phyloP scores from a whole-genome alignment of 2,113 vertebrate genomes.

The Rafetus swinhoei region DNA sequence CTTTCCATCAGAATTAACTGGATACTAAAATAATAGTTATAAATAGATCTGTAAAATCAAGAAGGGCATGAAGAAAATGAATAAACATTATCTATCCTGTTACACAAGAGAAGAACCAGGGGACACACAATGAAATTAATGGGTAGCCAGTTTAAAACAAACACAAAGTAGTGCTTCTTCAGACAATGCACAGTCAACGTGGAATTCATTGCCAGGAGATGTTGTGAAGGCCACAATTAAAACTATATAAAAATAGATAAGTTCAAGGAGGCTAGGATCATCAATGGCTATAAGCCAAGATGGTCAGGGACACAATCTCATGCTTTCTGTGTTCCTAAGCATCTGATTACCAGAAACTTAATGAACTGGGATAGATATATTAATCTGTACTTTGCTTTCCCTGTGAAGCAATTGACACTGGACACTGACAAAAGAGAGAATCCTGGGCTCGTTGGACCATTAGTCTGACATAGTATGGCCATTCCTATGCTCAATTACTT shows the following conservation, averaged over 20 bases:
- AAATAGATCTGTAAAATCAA: not conserved
- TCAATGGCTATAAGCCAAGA: not conserved
- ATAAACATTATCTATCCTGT: not conserved
- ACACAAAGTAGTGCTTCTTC: not conserved
- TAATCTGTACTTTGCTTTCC: not conserved
- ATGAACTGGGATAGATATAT: not conserved
- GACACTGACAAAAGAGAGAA: not conserved
- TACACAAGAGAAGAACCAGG: not conserved
- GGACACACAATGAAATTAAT: not conserved
- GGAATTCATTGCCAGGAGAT: not conserved
- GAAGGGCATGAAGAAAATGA: not conserved
- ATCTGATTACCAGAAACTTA: not conserved
- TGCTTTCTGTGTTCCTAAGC: not conserved
- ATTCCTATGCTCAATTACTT: constrained; percentile 38
- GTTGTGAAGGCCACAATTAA: not conserved
- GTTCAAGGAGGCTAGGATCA: not conserved
- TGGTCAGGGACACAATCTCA: not conserved
- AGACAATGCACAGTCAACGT: not conserved
- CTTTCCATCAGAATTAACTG: not conserved
- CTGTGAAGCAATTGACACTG: not conserved
- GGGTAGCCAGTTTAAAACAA: not conserved
- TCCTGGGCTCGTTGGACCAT: not conserved
- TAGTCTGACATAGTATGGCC: not conserved
- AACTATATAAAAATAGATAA: not conserved
- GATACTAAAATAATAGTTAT: not conserved